Conservation (phyloP, 1,140 invertebrate species). For the honey bee (Apis mellifera) region DNA sequence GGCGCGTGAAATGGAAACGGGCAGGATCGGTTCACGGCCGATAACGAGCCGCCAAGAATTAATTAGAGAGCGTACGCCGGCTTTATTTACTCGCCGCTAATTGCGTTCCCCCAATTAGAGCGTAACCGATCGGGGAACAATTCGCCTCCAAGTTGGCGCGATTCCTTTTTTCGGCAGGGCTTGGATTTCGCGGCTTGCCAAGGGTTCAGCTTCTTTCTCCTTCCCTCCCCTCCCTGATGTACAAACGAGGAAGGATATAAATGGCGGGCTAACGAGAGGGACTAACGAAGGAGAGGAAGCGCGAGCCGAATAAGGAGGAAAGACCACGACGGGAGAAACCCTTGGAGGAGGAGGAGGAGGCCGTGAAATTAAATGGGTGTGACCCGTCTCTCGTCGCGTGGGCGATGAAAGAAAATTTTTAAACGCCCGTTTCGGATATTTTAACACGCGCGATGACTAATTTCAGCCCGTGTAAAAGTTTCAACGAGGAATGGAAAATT, state of each 20-base stretch:
- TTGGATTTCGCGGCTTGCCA: neutral
- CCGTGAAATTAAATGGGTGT: conserved; percentile 69
- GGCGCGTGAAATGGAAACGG: neutral
- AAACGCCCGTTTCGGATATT: too few species aligned
- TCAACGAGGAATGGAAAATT: too few species aligned
- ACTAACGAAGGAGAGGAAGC: neutral
- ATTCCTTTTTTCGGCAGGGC: neutral
- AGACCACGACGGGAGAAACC: conserved; percentile 36
- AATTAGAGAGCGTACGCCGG: conserved; percentile 10
- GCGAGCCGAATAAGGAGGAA: conserved; percentile 23
- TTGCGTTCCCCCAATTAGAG: conserved; percentile 37
- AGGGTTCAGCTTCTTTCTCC: too few species aligned
- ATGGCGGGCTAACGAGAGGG: conserved; percentile 48
- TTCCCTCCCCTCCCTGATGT: neutral
- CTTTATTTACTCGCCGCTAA: conserved; percentile 28
- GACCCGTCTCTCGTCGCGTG: conserved; percentile 65
- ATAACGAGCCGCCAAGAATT: conserved; percentile 18
- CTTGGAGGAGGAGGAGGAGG: conserved; percentile 52
- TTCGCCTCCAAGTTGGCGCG: neutral
- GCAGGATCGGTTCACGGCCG: conserved; percentile 9
- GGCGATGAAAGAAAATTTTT: conserved; percentile 49
- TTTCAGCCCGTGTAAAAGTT: too few species aligned
- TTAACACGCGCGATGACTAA: too few species aligned
- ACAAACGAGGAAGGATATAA: conserved; percentile 33
- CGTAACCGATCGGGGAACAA: conserved; percentile 26